Base-by-base conservation (phyloP, 2,888 invertebrate genomes). In the Eurytoma californica region DNA sequence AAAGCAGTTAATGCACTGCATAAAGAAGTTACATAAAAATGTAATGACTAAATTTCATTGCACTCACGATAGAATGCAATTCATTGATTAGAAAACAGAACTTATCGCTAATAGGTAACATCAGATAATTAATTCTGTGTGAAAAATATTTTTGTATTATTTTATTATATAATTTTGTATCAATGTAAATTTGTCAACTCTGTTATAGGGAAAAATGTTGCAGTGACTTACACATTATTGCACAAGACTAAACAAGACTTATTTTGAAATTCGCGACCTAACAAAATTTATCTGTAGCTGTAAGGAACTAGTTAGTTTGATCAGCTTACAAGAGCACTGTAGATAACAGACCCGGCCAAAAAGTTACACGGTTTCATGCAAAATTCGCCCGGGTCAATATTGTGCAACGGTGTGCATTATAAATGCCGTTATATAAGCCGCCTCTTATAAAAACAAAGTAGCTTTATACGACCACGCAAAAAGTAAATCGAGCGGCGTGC, bases 21-120 rank as follows among this genome's bases (percentile, higher is more conserved):
- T 28, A 16, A 20, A 28, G 2, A 18, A 28, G 53, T 74, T 80
- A 74, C 30, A 72, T 80, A 80, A 80, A 77, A 66, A 55, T 72
- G 9, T 68, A 69, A 49, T 14, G 20, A 72, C 16, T 51, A 28
- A 72, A 61, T 61, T 20, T 51, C 20, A 58, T 75, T n/a, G 14
- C 60, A 75, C 53, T 51, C 16, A 51, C 30, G 51, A 60, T 53
- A 53, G 18, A 9, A 9, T 5, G 24, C 47, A 28, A 61, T 65
- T 76, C 14, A 69, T 53, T 24, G 3, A 39, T 68, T 16, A 61
- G 24, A 39, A 39, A 39, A 39, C n/a, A 2, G 51, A n/a, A 65
- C 55, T 16, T 0, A 51, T 57, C 3, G 4, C 24, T 51, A 49
- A 24, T 53, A 24, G 20, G 18, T 18, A 20, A 7, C 60, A 2